Base-by-base conservation (phyloP, 2,113 vertebrate genomes). In the Gopherus flavomarginatus region DNA sequence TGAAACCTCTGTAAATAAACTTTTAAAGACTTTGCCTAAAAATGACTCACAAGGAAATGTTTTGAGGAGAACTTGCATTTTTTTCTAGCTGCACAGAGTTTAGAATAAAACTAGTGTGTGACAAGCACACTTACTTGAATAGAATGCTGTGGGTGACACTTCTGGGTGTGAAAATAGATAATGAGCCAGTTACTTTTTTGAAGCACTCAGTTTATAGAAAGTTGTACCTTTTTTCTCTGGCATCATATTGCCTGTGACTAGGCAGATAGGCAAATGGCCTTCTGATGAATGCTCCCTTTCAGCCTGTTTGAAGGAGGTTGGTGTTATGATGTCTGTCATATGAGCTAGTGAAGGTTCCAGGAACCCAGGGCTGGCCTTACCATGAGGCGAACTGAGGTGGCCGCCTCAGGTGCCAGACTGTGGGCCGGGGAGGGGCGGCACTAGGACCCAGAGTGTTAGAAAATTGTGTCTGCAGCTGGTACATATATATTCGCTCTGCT, bases 301-400 rank as follows among this genome's bases (percentile, higher is more conserved):
- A 47, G 11, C 31, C 2, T 44, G 6, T 0, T 8, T 2, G 56
- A 47, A 19, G n/a, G 59, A 69, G 21, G 80, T n/a, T 4, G 27
- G 1, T 27, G 19, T 81, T 31, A 9, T 80, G 59, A 56, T 84
- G 8, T 9, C 56, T 93, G 90, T 84, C 75, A 44, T 47, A 29
- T 16, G 44, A 47, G 42, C 22, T 26, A 78, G 24, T 11, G 42
- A 44, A 78, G 24, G 26, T 27, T 47, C 75, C 27, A 26, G 42
- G 72, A 77, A 44, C 14, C 13, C 14, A 16, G 13, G 50, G 13
- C 50, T 14, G 50, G 50, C 13, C 50, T 50, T 50, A 50, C 50
- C 50, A 50, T 50, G 50, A 50, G 50, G 50, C 13, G 4, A 50
- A 50, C 50, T 50, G 50, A 50, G 50, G 50, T 50, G 50, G 50